A percentile compares a stretch with the other conserved stretches of the same genome.
Evolutionary conservation across 2,888 invertebrate genomes (phyloP).

Genomic region (Blastobasis lacticolella): DNA sequence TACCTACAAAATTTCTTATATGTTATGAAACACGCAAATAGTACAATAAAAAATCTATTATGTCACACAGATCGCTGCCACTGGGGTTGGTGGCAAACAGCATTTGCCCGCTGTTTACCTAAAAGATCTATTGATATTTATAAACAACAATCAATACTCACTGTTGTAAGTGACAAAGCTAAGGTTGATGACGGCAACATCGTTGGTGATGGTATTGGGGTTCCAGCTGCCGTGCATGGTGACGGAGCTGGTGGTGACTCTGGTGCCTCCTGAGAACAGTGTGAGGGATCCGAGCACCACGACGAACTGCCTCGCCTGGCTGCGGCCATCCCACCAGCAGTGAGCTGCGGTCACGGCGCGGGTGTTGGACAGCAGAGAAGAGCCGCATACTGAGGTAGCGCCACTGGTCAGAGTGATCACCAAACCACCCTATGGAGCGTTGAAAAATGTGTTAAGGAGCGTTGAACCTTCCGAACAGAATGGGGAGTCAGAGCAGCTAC

Average conservation of each 20-base stretch:
- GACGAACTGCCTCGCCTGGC: slow-evolving; percentile 15
- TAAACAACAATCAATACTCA: too few relatives aligned
- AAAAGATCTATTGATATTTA: too few relatives aligned
- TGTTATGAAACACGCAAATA: too few relatives aligned
- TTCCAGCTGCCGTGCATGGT: slow-evolving; percentile 25
- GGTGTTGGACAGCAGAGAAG: slow-evolving; percentile 32
- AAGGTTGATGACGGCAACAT: slow-evolving; percentile 30
- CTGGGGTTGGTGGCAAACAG: too few relatives aligned
- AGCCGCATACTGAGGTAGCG: slow-evolving; percentile 22
- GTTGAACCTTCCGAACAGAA: too few relatives aligned
- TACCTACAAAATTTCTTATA: too few relatives aligned
- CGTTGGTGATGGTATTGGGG: slow-evolving; percentile 16
- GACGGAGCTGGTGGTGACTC: slow-evolving; percentile 21
- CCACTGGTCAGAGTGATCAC: slow-evolving; percentile 19
- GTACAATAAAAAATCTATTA: too few relatives aligned
- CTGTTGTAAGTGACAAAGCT: slow-evolving; percentile 9
- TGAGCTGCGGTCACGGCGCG: slow-evolving; percentile 24
- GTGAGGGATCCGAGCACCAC: slow-evolving; percentile 27
- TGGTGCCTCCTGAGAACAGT: slow-evolving; percentile 28
- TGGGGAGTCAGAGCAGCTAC: too few relatives aligned
- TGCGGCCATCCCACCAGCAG: slow-evolving; percentile 17
- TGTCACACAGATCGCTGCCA: too few relatives aligned
- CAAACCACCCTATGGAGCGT: slow-evolving; percentile 11
- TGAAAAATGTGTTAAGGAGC: too few relatives aligned
- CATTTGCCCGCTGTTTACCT: too few relatives aligned